These are phyloP conservation scores for Dysmachus trigonus DNA, from an alignment of 2,888 invertebrate genomes.

Conservation along the genomic window DNA sequence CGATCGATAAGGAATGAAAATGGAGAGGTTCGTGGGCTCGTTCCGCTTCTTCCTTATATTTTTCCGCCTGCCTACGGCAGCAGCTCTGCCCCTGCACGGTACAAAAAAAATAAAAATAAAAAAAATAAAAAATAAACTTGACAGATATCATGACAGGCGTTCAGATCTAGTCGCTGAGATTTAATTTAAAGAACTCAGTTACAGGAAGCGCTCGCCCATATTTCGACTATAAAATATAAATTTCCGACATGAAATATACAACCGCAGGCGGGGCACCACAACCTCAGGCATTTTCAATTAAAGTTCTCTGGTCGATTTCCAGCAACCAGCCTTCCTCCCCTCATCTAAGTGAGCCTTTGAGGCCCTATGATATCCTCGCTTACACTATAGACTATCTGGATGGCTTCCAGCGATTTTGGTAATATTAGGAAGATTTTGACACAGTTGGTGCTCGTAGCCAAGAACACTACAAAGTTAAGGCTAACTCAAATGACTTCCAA, in stretches of 20 bases:
- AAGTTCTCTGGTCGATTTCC: conserved; percentile 22
- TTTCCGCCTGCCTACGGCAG: conserved; percentile 15
- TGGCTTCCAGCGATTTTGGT: neutral
- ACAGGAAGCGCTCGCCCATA: conserved; percentile 27
- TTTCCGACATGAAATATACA: conserved; percentile 30
- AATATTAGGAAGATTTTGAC: neutral
- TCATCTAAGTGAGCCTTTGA: neutral
- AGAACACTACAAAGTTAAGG: neutral
- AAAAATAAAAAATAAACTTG: conserved; percentile 21
- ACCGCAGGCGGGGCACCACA: neutral
- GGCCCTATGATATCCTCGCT: neutral
- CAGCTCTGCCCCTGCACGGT: neutral
- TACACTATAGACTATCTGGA: neutral
- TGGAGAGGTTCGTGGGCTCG: conserved; percentile 26
- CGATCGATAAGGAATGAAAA: conserved; percentile 49
- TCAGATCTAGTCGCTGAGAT: conserved; percentile 31
- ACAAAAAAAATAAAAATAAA: neutral
- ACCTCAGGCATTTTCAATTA: conserved; percentile 37
- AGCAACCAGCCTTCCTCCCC: neutral
- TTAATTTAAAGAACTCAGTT: conserved; percentile 41
- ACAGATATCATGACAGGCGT: conserved; percentile 41
- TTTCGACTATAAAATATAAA: conserved; percentile 39
- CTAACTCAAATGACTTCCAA: neutral
- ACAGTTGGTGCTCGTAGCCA: neutral
- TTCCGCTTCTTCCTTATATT: conserved; percentile 9